These are phyloP conservation scores for Typhlomys cinereus DNA, from an alignment of 2,113 vertebrate genomes.

Conservation along the genomic window DNA sequence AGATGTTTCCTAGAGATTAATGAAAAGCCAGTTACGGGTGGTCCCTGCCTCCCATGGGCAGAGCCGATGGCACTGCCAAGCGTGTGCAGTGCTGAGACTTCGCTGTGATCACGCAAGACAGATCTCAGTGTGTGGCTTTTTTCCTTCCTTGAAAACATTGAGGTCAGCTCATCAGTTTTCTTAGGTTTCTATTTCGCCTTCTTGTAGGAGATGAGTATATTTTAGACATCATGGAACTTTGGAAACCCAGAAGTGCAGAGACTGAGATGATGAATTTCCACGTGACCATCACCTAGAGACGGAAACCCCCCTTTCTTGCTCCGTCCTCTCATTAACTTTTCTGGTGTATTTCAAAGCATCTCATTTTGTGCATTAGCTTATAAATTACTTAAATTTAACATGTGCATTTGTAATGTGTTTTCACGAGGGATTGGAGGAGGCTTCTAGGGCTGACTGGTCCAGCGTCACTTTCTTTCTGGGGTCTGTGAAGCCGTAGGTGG, in stretches of 20 bases:
- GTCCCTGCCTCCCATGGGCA: neutral
- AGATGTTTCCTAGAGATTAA: neutral
- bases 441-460: neutral
- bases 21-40: neutral
- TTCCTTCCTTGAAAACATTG: neutral
- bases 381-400: neutral
- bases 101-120: neutral
- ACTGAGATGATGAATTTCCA: neutral
- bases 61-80: neutral
- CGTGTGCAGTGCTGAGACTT: neutral
- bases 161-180: neutral
- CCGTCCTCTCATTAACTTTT: too few species aligned
- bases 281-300: too few species aligned
- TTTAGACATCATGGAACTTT: neutral
- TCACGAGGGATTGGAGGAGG: neutral
- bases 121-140: neutral
- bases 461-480: neutral
- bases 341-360: neutral
- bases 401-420: neutral
- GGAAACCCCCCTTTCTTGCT: neutral
- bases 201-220: neutral
- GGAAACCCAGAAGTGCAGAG: neutral
- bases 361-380: neutral
- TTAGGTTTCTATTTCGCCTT: neutral
- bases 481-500: neutral